Base-by-base conservation (phyloP, 2,113 vertebrate genomes). In the Cyprinodon brontotheroides region DNA sequence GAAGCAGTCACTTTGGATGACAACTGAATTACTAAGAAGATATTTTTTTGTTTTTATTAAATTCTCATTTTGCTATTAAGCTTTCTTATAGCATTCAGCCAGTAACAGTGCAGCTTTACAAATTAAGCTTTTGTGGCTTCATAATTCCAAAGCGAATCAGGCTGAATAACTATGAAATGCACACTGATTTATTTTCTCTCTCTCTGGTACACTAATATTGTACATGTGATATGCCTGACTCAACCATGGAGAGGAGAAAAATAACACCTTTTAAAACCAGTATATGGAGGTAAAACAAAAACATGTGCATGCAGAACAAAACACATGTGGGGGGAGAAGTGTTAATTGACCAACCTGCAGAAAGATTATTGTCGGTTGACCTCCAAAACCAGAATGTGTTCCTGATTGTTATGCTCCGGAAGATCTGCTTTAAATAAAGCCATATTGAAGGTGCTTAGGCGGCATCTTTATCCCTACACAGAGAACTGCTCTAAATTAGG, bases 341-440 rank as follows among this genome's bases (percentile, higher is more conserved):
- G 88, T 88, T 92, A 90, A 93, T 91, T 90, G 90, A 89, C 61
- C 74, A 89, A 86, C 86, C 89, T 89, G 91, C 88, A 69, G 86
- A 81, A 75, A 80, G 84, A 93, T 92, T 92, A 89, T 83, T 91
- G 83, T 83, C 64, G 80, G 83, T 86, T 91, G 90, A 91, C 90
- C 89, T 91, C 89, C 89, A 87, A 90, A 29, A 90, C 89, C 86
- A 84, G 91, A 88, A 90, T 88, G 78, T 85, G 87, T 90, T 87
- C 90, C 77, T 83, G 83, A 91, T 92, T 87, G 87, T 83, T 81
- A 87, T 88, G 90, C 90, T 88, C 86, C 81, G 80, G 62, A 82
- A 78, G 40, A 20, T 76, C 77, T 77, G 85, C 86, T 87, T 85
- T 91, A 77, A 87, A 86, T 78, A 64, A 86, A 86, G 84, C 82